Evolutionary conservation across 1,140 invertebrate species (phyloP).

Genomic region (Drosophila melanica): DNA sequence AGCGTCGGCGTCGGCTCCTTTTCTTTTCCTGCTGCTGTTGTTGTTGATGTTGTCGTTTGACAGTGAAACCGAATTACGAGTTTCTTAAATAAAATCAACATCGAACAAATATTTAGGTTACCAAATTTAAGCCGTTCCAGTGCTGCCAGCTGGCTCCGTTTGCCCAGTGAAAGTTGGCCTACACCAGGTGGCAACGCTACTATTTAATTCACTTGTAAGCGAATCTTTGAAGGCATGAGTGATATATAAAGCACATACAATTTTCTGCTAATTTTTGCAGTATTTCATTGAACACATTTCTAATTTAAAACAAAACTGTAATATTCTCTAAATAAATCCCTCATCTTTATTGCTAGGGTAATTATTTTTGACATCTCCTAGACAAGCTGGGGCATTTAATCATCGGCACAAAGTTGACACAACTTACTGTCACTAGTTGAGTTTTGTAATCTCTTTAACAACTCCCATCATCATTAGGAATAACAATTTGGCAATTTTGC

Average conservation of each 20-base stretch:
- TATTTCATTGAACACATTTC: no score
- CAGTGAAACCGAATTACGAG: constrained; percentile 6
- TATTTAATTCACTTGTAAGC: no score
- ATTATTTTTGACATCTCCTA: no score
- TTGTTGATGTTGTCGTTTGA: constrained; percentile 8
- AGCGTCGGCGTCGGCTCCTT: constrained; percentile 11
- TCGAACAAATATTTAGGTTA: not conserved
- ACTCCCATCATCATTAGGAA: not conserved
- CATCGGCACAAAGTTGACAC: no score
- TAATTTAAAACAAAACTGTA: no score
- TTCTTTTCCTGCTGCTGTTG: not conserved
- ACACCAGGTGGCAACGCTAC: constrained; percentile 1
- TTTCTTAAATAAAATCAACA: not conserved
- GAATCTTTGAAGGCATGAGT: no score
- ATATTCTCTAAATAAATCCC: no score
- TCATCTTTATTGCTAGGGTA: no score
- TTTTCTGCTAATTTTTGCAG: no score
- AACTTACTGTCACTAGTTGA: not conserved
- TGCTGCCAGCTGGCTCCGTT: not conserved
- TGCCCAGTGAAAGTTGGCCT: not conserved
- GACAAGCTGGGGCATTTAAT: no score
- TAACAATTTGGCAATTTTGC: not conserved
- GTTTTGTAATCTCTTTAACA: not conserved
- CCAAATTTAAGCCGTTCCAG: not conserved
- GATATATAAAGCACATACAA: no score